phyloP scores from a whole-genome alignment of 2,113 vertebrate species.

The Erpornis zantholeuca region DNA sequence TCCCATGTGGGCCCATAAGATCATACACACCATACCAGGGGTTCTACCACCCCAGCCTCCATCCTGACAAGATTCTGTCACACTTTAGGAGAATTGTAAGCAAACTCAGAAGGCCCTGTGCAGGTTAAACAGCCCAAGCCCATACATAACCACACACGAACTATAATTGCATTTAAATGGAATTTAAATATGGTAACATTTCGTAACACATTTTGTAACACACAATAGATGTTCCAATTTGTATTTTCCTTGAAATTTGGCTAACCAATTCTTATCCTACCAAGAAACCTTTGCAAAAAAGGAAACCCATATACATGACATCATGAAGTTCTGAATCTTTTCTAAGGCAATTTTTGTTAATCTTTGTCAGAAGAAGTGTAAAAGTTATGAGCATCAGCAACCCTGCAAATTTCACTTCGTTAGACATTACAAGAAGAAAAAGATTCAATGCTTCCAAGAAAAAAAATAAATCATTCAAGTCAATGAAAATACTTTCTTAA shows the following conservation, averaged over 20 bases:
- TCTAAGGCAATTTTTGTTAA: not conserved
- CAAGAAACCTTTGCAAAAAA: not conserved
- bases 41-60: not conserved
- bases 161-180: not conserved
- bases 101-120: not conserved
- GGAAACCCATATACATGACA: not conserved
- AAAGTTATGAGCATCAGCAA: not conserved
- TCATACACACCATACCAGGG: too few species aligned
- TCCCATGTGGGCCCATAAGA: not conserved
- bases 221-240: not conserved
- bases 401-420: not conserved
- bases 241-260: not conserved
- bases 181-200: not conserved
- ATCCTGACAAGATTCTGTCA: not conserved
- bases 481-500: not conserved
- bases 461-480: not conserved
- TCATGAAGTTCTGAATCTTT: not conserved
- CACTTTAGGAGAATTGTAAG: accelerated
- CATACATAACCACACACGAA: not conserved
- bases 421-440: not conserved
- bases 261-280: not conserved
- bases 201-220: not conserved
- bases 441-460: not conserved
- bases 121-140: not conserved
- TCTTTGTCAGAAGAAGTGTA: not conserved